Percentiles rank a stretch among this genome's conserved stretches.
These are phyloP conservation scores for Chrysopilus asiliformis DNA, from an alignment of 2,888 invertebrate genomes.

Conservation along the genomic window DNA sequence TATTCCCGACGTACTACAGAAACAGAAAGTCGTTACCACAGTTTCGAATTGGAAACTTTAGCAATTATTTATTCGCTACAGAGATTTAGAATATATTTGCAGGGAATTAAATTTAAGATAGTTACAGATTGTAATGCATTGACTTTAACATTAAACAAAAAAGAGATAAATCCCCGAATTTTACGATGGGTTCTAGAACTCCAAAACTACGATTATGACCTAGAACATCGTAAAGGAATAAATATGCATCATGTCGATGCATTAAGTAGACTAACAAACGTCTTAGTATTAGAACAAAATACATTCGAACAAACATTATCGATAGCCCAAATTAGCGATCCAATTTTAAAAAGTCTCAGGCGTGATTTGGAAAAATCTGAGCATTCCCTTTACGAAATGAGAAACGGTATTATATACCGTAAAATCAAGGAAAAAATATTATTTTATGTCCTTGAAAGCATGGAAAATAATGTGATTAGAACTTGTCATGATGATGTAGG, in stretches of 20 bases:
- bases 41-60: constrained; percentile 22
- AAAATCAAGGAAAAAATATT: constrained; percentile 6
- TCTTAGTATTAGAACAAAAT: constrained; percentile 9
- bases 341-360: constrained; percentile 14
- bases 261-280: constrained; percentile 20
- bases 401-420: constrained; percentile 11
- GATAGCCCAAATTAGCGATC: constrained; percentile 13
- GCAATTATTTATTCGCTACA: no score
- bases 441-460: constrained; percentile 15
- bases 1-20: constrained; percentile 19
- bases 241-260: constrained; percentile 24
- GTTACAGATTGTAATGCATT: constrained; percentile 18
- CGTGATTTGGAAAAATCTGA: constrained; percentile 13
- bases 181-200: constrained; percentile 16
- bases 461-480: constrained; percentile 16
- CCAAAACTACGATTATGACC: constrained; percentile 15
- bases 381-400: constrained; percentile 8
- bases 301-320: constrained; percentile 13
- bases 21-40: constrained; percentile 19
- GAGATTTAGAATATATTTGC: no score
- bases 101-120: no score
- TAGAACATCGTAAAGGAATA: constrained; percentile 15
- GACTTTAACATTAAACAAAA: constrained; percentile 16
- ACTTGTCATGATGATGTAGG: constrained; percentile 20
- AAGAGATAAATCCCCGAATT: constrained; percentile 18